Evolutionary conservation across 2,888 invertebrate genomes (phyloP).

Genomic region (Deilephila elpenor): DNA sequence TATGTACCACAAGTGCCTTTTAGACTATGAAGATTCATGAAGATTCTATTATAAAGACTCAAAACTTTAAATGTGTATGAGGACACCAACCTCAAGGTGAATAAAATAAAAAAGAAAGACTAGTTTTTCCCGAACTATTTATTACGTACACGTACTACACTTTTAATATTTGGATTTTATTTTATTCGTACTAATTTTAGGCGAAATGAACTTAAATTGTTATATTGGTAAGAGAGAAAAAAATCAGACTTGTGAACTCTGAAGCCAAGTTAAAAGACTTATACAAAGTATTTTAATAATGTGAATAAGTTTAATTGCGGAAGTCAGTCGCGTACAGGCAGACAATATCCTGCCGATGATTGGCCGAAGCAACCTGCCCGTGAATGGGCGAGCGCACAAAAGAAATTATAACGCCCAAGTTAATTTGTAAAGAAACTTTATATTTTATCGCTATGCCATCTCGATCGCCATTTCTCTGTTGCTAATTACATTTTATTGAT

Average conservation of each 20-base stretch:
- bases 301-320: too few relatives aligned
- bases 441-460: neutral
- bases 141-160: too few relatives aligned
- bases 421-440: conserved; percentile 7
- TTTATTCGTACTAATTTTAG: neutral
- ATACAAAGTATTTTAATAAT: neutral
- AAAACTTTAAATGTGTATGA: too few relatives aligned
- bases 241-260: neutral
- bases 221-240: neutral
- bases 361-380: neutral
- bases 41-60: too few relatives aligned
- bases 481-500: conserved; percentile 5
- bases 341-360: neutral
- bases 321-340: neutral
- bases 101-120: too few relatives aligned
- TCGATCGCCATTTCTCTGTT: neutral
- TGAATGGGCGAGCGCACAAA: conserved; percentile 18
- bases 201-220: neutral
- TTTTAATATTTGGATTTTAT: too few relatives aligned
- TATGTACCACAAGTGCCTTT: too few relatives aligned
- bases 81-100: too few relatives aligned
- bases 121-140: too few relatives aligned
- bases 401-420: conserved; percentile 4
- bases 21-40: too few relatives aligned
- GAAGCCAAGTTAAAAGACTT: neutral